Percentiles rank a stretch among this genome's conserved stretches.
phyloP scores from a whole-genome alignment of 1,140 invertebrate species.

The Trissolcus basalis region DNA sequence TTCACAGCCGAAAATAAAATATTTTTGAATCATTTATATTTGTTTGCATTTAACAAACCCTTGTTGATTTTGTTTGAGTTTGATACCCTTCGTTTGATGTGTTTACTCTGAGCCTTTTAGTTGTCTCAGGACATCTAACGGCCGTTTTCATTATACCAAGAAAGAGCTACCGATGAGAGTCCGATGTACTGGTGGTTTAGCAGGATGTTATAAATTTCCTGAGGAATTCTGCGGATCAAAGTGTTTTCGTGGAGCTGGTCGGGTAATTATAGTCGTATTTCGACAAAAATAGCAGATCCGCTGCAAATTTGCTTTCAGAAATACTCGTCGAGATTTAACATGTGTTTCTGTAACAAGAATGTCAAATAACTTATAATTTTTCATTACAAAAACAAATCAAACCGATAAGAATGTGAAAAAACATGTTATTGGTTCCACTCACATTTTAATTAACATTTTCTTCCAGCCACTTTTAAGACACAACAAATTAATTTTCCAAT shows the following conservation, averaged over 20 bases:
- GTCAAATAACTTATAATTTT: too few relatives aligned
- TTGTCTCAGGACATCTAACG: slow-evolving; percentile 15
- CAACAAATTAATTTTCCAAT: too few relatives aligned
- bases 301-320: neutral
- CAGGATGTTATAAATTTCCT: slow-evolving; percentile 50
- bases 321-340: slow-evolving; percentile 2
- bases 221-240: slow-evolving; percentile 23
- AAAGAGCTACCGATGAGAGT: slow-evolving; percentile 30
- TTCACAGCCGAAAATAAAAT: too few relatives aligned
- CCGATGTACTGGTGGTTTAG: slow-evolving; percentile 37
- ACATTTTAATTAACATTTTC: too few relatives aligned
- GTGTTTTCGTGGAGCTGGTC: slow-evolving; percentile 19
- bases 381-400: too few relatives aligned
- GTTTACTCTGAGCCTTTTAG: slow-evolving; percentile 23
- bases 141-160: slow-evolving; percentile 38
- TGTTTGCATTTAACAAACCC: too few relatives aligned
- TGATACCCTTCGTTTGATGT: slow-evolving; percentile 10
- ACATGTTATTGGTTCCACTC: too few relatives aligned
- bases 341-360: too few relatives aligned
- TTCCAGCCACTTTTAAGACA: too few relatives aligned
- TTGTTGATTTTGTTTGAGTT: too few relatives aligned
- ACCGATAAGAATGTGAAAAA: too few relatives aligned
- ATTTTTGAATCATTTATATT: too few relatives aligned
- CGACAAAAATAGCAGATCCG: slow-evolving; percentile 13
- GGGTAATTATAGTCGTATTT: slow-evolving; percentile 39